phyloP scores from a whole-genome alignment of 2,888 invertebrate genomes.

The Pyrocoelia pectoralis region DNA sequence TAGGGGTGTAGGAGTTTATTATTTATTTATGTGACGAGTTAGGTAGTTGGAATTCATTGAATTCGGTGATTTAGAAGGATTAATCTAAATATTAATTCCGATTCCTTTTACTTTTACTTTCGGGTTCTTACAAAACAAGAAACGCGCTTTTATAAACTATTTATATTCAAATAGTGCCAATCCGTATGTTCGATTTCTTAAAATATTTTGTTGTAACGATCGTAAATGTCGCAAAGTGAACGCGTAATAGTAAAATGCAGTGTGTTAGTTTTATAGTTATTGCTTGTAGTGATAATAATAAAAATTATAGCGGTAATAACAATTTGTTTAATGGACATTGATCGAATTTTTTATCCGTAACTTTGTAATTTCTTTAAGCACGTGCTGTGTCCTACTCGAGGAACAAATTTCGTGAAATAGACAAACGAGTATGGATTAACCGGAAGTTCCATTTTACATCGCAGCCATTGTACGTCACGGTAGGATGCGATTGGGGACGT shows the following conservation, averaged over 20 bases:
- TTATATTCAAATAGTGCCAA: too few species aligned
- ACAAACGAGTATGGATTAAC: slow-evolving; percentile 39
- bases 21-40: slow-evolving; percentile 50
- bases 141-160: not conserved
- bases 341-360: slow-evolving; percentile 13
- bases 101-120: not conserved
- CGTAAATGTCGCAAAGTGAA: not conserved
- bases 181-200: too few species aligned
- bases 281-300: not conserved
- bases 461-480: slow-evolving; percentile 47
- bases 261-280: not conserved
- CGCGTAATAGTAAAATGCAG: not conserved
- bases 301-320: not conserved
- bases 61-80: slow-evolving; percentile 37
- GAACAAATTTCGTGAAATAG: slow-evolving; percentile 26
- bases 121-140: not conserved
- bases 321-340: not conserved
- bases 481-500: slow-evolving; percentile 46
- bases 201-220: not conserved
- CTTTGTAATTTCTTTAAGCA: slow-evolving; percentile 27
- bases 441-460: slow-evolving; percentile 48
- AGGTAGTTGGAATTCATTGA: slow-evolving; percentile 32
- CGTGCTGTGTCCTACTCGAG: slow-evolving; percentile 19
- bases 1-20: slow-evolving; percentile 48
- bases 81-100: slow-evolving; percentile 34